Evolutionary conservation across 2,797 vertebrate species (phyloP), one percentile per base, ranked within the genome.

Genomic region (Psittacula echo): DNA sequence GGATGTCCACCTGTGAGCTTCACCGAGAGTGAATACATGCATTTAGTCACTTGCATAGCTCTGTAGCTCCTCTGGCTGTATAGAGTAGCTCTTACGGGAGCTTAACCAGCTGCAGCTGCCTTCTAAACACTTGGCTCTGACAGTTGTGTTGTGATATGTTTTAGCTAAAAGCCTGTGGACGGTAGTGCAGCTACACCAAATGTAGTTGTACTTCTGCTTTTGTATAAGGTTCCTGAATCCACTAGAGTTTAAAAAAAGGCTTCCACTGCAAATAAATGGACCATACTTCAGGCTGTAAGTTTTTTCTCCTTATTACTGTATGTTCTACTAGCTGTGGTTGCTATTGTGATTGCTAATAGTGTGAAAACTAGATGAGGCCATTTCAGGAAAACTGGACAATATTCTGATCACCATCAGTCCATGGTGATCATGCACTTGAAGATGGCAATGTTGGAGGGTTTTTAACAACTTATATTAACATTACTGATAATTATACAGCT

Each of bases 101-200:
- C 23, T 90, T 62, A 88, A 44, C 26, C 30, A 89, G n/a, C 58
- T 88, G 51, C 51, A 85, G 56, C 72, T 87, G 58, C 58, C 56
- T 74, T 87, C 24, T 45, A 3, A 82, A 77, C 64, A 10, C 29
- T 77, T 76, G 39, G 20, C 53, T 87, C 29, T 56, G 61, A 26
- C 47, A 50, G 21, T 10, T 60, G 34, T 62, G 48, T 74, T 83
- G 32, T 79, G 53, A 13, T 70, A 16, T 2, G 4, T 50, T 83
- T 65, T 64, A 71, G 58, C 23, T 72, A 41, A 85, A 94, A 84
- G 13, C 56, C n/a, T 79, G 32, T 62, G 42, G 73, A 32, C 29
- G 30, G 11, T 60, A 64, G 44, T 64, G 18, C 34, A 60, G 27
- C 47, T 93, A 32, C 37, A 71, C 65, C 41, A 70, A 82, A 66